Percentiles rank a stretch among this genome's conserved stretches.
Evolutionary conservation across 1,140 invertebrate species (phyloP).

Genomic region (Oncopodura yosiiana): DNA sequence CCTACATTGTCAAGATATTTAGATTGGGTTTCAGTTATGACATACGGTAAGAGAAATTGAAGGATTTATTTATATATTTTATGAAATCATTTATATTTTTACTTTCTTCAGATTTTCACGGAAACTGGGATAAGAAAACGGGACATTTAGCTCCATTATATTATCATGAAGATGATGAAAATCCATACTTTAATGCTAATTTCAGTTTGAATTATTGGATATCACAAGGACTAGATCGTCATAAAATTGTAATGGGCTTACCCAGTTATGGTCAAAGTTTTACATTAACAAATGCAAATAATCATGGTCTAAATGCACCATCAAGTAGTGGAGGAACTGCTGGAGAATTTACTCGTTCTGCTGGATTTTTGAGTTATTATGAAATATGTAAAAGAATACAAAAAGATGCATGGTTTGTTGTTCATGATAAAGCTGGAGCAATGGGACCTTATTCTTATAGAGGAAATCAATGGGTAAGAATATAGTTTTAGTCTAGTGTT

Average conservation of each 20-base stretch:
- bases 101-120: slow-evolving; percentile 20
- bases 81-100: slow-evolving; percentile 39
- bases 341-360: slow-evolving; percentile 51
- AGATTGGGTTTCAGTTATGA: slow-evolving; percentile 45
- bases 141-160: slow-evolving; percentile 45
- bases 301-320: slow-evolving; percentile 47
- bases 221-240: slow-evolving; percentile 47
- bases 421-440: slow-evolving; percentile 45
- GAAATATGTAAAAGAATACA: slow-evolving; percentile 71
- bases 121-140: slow-evolving; percentile 45
- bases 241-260: slow-evolving; percentile 56
- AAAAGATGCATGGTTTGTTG: slow-evolving; percentile 51
- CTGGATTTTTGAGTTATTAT: slow-evolving; percentile 56
- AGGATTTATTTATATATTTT: slow-evolving; percentile 45
- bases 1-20: slow-evolving; percentile 42
- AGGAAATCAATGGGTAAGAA: slow-evolving; percentile 57
- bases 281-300: slow-evolving; percentile 40
- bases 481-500: no score
- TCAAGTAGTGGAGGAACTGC: slow-evolving; percentile 49
- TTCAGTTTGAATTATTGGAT: slow-evolving; percentile 51
- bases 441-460: slow-evolving; percentile 53
- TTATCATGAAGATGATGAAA: slow-evolving; percentile 39
- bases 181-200: slow-evolving; percentile 41
- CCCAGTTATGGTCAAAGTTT: slow-evolving; percentile 57
- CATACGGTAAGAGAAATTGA: no score